Evolutionary conservation across 2,113 vertebrate species (phyloP).

Genomic region (Coryphaenoides rupestris): DNA sequence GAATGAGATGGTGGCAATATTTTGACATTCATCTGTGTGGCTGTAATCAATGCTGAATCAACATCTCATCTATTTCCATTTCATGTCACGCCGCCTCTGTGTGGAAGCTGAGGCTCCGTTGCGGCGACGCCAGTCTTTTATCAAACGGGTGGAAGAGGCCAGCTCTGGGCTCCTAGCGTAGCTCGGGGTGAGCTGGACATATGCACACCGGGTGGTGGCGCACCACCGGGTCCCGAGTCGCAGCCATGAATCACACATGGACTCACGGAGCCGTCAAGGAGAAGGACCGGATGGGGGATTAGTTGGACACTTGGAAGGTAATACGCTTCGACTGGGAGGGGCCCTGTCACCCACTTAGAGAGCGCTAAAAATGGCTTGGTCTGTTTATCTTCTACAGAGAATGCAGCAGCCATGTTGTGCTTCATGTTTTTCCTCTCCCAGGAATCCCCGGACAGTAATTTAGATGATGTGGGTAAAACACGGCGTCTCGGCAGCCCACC

Average conservation of each 20-base stretch:
- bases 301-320: too few relatives aligned
- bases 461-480: slow-evolving; percentile 46
- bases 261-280: too few relatives aligned
- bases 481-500: slow-evolving; percentile 11
- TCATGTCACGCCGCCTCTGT: slow-evolving; percentile 20
- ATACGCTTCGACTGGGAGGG: too few relatives aligned
- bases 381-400: slow-evolving; percentile 50
- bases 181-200: not conserved
- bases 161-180: too few relatives aligned
- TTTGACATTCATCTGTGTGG: slow-evolving; percentile 51
- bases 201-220: slow-evolving; percentile 7
- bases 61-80: slow-evolving; percentile 56
- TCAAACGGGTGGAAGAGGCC: slow-evolving; percentile 14
- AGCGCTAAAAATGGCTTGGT: slow-evolving; percentile 35
- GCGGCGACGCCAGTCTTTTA: slow-evolving; percentile 30
- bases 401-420: slow-evolving; percentile 36
- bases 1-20: slow-evolving; percentile 46
- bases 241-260: not conserved
- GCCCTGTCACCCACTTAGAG: slow-evolving; percentile 62
- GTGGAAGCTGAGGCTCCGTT: slow-evolving; percentile 18
- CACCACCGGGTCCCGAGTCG: not conserved
- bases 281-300: too few relatives aligned
- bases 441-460: slow-evolving; percentile 37
- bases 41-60: slow-evolving; percentile 53
- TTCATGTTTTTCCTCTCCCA: slow-evolving; percentile 24